A percentile compares a stretch with the other conserved stretches of the same genome.
Conservation (phyloP, 2,797 vertebrate genomes). For the Manis javanica region DNA sequence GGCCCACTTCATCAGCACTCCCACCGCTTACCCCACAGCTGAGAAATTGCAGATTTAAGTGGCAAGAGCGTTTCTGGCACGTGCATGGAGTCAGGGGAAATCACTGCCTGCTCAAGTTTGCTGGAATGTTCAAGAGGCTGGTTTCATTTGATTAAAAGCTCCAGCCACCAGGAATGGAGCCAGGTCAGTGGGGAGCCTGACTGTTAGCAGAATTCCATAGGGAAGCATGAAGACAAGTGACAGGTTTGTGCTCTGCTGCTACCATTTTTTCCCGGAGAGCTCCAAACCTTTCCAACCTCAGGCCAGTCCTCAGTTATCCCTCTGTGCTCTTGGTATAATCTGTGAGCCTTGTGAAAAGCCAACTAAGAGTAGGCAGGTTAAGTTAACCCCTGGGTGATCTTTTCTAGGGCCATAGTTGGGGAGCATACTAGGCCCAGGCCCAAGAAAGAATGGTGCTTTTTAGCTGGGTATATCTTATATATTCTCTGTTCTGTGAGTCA, state of each 20-base stretch:
- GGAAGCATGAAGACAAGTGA: neutral
- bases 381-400: neutral
- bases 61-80: neutral
- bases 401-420: neutral
- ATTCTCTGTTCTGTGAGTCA: neutral
- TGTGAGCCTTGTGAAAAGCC: neutral
- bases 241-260: neutral
- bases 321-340: neutral
- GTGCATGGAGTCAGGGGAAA: neutral
- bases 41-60: neutral
- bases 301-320: neutral
- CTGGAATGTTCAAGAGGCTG: constrained; percentile 33
- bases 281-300: neutral
- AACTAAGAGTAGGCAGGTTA: neutral
- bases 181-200: neutral
- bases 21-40: neutral
- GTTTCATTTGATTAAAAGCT: constrained; percentile 46
- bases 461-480: neutral
- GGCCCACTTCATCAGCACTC: neutral
- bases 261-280: neutral
- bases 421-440: neutral
- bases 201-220: neutral
- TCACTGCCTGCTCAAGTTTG: neutral
- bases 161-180: constrained; percentile 6
- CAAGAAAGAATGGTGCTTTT: neutral